Conservation (phyloP, 2,113 vertebrate genomes). For the Brachypteracias leptosomus region DNA sequence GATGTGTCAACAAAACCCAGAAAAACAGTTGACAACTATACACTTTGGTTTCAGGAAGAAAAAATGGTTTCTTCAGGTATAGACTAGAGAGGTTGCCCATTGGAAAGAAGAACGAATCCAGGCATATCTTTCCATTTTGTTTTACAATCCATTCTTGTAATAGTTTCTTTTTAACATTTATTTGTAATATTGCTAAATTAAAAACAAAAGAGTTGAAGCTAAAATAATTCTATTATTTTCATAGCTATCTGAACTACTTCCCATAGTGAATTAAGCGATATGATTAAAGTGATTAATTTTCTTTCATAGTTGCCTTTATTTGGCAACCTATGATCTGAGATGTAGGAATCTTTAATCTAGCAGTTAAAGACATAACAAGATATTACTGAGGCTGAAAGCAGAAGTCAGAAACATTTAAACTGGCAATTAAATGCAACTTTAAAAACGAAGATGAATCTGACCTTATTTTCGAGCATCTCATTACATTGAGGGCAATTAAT, state of each 20-base stretch:
- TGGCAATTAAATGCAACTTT: conserved; percentile 1
- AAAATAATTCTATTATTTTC: background rate
- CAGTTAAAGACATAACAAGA: background rate
- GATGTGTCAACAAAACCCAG: background rate
- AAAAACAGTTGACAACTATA: background rate
- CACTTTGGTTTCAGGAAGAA: background rate
- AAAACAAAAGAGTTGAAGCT: background rate
- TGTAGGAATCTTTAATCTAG: background rate
- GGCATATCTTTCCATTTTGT: background rate
- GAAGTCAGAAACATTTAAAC: background rate
- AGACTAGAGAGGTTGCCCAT: background rate
- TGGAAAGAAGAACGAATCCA: background rate
- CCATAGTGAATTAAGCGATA: background rate
- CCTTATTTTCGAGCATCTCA: background rate
- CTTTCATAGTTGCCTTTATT: background rate
- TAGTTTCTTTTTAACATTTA: background rate
- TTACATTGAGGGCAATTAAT: background rate
- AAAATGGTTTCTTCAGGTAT: background rate
- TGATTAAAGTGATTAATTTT: background rate
- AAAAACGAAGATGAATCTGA: background rate
- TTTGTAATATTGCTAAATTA: background rate
- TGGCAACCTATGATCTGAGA: background rate
- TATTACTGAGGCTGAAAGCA: background rate
- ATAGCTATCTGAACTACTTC: background rate
- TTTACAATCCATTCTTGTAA: background rate